These are phyloP conservation scores for Folsomia candida DNA, from an alignment of 2,888 invertebrate species.

Conservation along the genomic window DNA sequence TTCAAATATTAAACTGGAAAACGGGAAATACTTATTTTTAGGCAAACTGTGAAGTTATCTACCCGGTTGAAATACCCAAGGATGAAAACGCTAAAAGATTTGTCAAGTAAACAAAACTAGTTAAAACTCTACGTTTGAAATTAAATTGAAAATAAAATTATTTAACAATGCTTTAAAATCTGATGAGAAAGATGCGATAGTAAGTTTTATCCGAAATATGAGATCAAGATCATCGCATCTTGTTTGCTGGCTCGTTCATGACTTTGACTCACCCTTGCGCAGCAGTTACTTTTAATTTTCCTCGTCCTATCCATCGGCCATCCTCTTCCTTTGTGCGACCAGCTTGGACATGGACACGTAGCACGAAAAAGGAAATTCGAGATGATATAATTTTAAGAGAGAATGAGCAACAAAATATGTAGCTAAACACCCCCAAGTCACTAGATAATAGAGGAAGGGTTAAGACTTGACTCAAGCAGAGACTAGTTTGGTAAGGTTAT, in stretches of 20 bases:
- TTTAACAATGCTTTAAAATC: too few species aligned
- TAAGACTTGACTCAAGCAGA: constrained; percentile 9
- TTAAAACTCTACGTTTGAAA: too few species aligned
- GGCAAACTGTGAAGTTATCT: too few species aligned
- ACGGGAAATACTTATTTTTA: too few species aligned
- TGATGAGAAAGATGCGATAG: not conserved
- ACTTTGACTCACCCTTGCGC: too few species aligned
- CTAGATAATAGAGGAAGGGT: not conserved
- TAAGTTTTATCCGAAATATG: not conserved
- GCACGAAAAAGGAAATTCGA: constrained; percentile 1
- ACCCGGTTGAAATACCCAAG: too few species aligned
- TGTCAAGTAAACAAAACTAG: too few species aligned
- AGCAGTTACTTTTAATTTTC: not conserved
- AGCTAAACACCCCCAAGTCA: not conserved
- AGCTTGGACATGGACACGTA: not conserved
- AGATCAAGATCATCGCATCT: not conserved
- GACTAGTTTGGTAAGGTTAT: constrained; percentile 21
- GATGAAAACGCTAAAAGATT: too few species aligned
- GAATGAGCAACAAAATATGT: not conserved
- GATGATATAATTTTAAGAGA: not conserved
- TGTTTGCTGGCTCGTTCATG: not conserved
- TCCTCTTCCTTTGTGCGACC: not conserved
- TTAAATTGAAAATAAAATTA: too few species aligned
- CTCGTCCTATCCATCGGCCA: not conserved
- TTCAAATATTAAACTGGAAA: too few species aligned